A percentile compares a stretch with the other conserved stretches of the same genome.
These are phyloP conservation scores for Sphaeridia pumilis DNA, from an alignment of 2,888 invertebrate genomes.

Conservation along the genomic window DNA sequence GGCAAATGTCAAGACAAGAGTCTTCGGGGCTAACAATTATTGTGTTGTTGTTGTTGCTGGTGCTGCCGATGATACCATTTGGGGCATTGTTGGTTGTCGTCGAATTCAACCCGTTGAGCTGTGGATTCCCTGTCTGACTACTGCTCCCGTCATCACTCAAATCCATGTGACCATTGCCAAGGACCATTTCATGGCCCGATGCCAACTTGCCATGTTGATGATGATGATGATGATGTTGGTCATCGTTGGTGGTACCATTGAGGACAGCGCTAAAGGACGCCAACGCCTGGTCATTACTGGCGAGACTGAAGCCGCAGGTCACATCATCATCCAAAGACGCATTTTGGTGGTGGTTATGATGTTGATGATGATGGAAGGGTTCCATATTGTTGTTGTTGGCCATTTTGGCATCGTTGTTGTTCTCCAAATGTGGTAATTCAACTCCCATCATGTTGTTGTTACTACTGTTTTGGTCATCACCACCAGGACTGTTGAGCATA, in stretches of 20 bases:
- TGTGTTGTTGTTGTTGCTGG: conserved; percentile 9
- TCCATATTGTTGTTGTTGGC: neutral
- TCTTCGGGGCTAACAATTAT: conserved; percentile 3
- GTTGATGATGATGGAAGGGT: neutral
- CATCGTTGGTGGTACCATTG: neutral
- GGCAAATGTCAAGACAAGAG: conserved; percentile 16
- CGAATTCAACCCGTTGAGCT: neutral
- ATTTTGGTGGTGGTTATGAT: neutral
- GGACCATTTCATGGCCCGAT: neutral
- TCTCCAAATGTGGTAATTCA: neutral
- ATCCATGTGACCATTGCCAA: conserved; percentile 1
- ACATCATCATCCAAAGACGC: neutral
- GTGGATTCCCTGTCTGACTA: neutral
- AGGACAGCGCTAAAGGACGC: neutral
- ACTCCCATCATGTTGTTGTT: neutral
- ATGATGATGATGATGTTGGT: neutral
- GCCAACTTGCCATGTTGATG: no score
- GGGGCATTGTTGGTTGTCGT: conserved; percentile 2
- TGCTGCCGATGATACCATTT: neutral
- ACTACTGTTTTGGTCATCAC: neutral
- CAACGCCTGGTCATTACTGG: neutral
- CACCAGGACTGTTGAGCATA: neutral
- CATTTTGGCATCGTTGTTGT: neutral
- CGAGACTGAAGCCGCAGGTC: neutral
- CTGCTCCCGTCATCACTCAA: neutral